Base-by-base conservation (phyloP, 2,797 vertebrate species). In the Peromyscus attwateri region DNA sequence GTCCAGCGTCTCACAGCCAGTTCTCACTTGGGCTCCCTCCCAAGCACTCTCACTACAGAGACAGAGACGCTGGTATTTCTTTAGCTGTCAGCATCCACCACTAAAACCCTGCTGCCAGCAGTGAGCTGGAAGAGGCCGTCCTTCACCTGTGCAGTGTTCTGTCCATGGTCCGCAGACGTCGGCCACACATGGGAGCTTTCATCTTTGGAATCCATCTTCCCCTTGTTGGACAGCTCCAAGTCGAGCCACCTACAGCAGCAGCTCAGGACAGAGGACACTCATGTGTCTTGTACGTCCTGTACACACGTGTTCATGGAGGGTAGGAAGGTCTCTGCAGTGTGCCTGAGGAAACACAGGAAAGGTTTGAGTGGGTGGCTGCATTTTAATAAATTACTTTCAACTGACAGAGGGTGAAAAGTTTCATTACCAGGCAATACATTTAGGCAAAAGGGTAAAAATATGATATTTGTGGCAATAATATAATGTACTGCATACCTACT, bases 151-250 rank as follows among this genome's bases (percentile, higher is more conserved):
- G 98, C 88, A 70, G 98, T 62, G 2, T 82, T 98, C 96, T 98
- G 97, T 1, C 98, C 98, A 23, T 98, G 98, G 17, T 98, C 98
- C n/a, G 98, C 97, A 91, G 98, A 95, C 8, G 98, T 95, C 3
- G 98, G 89, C 99, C 99, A 99, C 96, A 98, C 98, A 1, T 98
- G 98, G 76, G 99, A 88, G 92, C 96, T 97, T 93, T 98, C 98
- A 7, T 98, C 98, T 98, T 99, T 99, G 19, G 98, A 96, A 73
- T 99, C 98, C 98, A 99, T 99, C 89, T 96, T 83, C 97, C 97
- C 97, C 95, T 90, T 91, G 40, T 81, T 3, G 57, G 95, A 80
- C 82, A 92, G 97, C 92, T 98, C 98, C 98, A 95, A 95, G 76
- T 60, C 81, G 7, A 77, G 82, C 94, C 96, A 97, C 98, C 71